phyloP scores from a whole-genome alignment of 2,888 invertebrate species.

The Stenotaenia linearis region DNA sequence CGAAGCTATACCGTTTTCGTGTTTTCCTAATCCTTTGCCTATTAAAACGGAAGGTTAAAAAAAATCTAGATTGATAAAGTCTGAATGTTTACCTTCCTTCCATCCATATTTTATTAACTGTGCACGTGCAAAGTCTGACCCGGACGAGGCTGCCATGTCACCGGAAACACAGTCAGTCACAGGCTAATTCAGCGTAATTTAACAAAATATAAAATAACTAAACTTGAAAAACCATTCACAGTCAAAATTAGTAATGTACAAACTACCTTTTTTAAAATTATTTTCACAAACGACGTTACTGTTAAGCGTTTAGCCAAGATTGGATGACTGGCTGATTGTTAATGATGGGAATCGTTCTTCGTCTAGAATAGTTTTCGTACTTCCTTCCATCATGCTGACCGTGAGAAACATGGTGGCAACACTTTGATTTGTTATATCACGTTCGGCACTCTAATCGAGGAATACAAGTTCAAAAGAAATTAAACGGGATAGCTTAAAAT shows the following conservation, averaged over 20 bases:
- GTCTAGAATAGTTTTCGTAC: background rate
- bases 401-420: conserved; percentile 10
- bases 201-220: background rate
- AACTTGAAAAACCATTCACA: background rate
- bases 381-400: background rate
- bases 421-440: background rate
- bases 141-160: background rate
- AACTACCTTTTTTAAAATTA: no score
- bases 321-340: no score
- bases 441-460: background rate
- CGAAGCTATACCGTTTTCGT: background rate
- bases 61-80: no score
- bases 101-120: conserved; percentile 9
- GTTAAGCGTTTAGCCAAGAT: no score
- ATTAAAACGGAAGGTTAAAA: background rate
- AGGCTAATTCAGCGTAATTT: background rate
- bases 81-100: conserved; percentile 17
- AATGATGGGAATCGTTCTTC: background rate
- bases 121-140: conserved; percentile 11
- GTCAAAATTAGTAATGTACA: no score
- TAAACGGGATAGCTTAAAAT: background rate
- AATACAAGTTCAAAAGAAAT: background rate
- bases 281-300: no score
- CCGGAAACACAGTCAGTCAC: background rate
- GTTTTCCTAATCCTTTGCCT: conserved; percentile 1